Conservation (phyloP, 2,797 vertebrate genomes). For the Graptemys geographica region DNA sequence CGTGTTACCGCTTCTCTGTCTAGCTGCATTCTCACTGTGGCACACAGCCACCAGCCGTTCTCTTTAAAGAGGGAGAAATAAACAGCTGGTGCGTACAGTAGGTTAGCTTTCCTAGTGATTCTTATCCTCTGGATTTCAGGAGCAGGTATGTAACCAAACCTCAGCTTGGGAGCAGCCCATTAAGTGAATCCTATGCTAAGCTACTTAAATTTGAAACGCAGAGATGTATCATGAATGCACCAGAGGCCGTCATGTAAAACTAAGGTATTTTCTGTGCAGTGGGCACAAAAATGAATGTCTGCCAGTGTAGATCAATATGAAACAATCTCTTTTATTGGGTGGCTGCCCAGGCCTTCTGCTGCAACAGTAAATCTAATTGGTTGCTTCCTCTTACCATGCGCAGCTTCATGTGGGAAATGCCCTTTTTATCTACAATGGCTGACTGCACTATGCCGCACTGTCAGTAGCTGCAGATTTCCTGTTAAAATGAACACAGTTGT, state of each 20-base stretch:
- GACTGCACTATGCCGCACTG: conserved; percentile 67
- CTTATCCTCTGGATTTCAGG: not conserved
- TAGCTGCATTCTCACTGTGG: not conserved
- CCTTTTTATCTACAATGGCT: conserved; percentile 76
- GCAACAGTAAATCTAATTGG: conserved; percentile 82
- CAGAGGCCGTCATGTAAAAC: conserved; percentile 38
- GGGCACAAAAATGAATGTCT: conserved; percentile 79
- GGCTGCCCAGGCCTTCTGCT: conserved; percentile 64
- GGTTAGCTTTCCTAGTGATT: not conserved
- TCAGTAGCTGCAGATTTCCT: conserved; percentile 74
- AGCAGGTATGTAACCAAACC: not conserved
- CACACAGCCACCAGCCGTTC: not conserved
- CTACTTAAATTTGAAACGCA: not conserved
- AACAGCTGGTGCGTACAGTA: no score
- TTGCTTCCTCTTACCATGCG: conserved; percentile 75
- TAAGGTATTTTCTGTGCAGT: conserved; percentile 75
- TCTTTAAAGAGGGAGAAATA: not conserved
- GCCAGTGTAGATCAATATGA: conserved; percentile 74
- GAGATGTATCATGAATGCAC: not conserved
- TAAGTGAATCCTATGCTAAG: not conserved
- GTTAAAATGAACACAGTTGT: conserved; percentile 39
- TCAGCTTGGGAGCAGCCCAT: not conserved
- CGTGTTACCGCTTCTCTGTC: not conserved
- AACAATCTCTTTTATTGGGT: conserved; percentile 79
- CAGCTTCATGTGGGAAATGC: conserved; percentile 83